Conservation (phyloP, 2,797 vertebrate species). For the Poeciliopsis turneri region DNA sequence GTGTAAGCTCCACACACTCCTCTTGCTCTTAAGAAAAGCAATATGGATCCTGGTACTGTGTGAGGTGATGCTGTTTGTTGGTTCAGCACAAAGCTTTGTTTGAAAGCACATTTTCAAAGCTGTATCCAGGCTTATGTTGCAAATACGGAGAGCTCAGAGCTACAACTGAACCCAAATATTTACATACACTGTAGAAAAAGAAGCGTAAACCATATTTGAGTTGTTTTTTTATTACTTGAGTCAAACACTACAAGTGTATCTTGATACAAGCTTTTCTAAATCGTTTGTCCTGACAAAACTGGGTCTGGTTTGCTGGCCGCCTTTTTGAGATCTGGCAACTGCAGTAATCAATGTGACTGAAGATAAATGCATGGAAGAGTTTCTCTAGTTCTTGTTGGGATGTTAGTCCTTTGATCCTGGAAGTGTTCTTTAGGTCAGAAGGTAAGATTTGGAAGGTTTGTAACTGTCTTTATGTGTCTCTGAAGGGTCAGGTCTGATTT, state of each 20-base stretch:
- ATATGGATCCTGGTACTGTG: neutral
- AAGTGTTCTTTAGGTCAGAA: no score
- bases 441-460: no score
- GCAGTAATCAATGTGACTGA: no score
- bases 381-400: no score
- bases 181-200: neutral
- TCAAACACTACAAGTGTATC: no score
- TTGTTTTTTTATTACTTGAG: neutral
- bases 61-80: neutral
- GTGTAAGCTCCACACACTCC: neutral
- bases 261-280: neutral
- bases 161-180: neutral
- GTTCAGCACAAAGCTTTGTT: neutral
- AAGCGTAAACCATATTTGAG: neutral
- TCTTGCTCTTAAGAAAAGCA: neutral
- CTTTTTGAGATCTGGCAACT: no score
- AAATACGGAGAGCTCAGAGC: neutral
- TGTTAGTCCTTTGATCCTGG: no score
- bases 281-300: neutral
- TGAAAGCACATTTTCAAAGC: neutral
- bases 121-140: neutral
- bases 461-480: no score
- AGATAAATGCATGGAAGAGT: no score
- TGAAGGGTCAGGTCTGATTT: no score
- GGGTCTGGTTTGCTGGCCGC: no score